Base-by-base conservation (phyloP, 2,888 invertebrate species). In the Scaptomyza cyrtandrae region DNA sequence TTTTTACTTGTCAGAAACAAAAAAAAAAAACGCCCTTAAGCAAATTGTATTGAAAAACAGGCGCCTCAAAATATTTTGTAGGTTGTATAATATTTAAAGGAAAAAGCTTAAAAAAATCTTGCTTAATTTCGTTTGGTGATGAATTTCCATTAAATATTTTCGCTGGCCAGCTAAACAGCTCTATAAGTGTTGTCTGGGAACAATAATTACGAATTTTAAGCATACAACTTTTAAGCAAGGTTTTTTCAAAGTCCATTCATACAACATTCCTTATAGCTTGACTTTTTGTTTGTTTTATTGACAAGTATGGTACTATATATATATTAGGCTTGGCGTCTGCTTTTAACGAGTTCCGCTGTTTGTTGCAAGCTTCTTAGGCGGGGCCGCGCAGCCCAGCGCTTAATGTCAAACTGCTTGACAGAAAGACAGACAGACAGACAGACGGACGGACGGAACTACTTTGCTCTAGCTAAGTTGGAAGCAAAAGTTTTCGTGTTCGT, bases 271-370 rank as follows among this genome's bases (percentile, higher is more conserved):
- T 13, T 29, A 9, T 41, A 16, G 16, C 39, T 39, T 41, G 9
- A 16, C 16, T 10, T 41, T 0, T 41, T 41, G 3, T 11, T 19
- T 56, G 48, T 67, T 62, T 56, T 72, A 72, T 72, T 72, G 73
- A 71, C 71, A 75, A 49, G 46, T 56, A 7, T 39, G 7, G 14
- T 39, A n/a, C 13, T 33, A 35, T 29, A 29, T 29, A 27, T 31
- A n/a, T 37, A 41, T 45, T 50, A 29, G 33, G 68, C 43, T 48
- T 48, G 58, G 41, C 55, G 45, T 45, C 54, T 67, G 41, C 43
- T 67, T 75, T 75, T 74, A 74, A 74, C 75, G 73, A 73, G 61
- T 70, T 74, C 41, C 45, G 39, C 19, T 35, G 14, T 33, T 33
- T 44, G 39, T 33, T 33, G 35, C 35, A 29, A 29, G 29, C 24